Evolutionary conservation across 35 echinoderm and acorn worm species (phyloP).

Genomic region (Diadema setosum): DNA sequence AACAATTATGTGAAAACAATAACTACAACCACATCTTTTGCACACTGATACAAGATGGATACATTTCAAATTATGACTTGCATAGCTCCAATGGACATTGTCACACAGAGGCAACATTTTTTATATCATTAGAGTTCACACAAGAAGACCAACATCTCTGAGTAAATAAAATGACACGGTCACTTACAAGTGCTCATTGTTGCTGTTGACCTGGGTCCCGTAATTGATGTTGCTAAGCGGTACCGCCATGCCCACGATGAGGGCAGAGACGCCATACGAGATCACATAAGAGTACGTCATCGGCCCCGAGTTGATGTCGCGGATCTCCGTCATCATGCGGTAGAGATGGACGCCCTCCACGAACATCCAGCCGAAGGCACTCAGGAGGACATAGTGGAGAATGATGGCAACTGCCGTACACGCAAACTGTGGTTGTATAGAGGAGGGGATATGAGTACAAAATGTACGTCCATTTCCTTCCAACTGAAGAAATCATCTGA

Average conservation of each 20-base stretch:
- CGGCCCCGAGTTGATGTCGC: constrained; percentile 93
- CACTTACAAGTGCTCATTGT: constrained; percentile 93
- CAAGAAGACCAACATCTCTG: no score
- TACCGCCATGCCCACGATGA: constrained; percentile 89
- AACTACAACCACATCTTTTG: no score
- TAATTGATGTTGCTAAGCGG: constrained; percentile 86
- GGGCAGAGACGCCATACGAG: constrained; percentile 71
- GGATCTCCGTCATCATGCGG: constrained; percentile 98
- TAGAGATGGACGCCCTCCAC: constrained; percentile 96
- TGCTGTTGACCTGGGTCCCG: constrained; percentile 61
- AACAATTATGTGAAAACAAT: no score
- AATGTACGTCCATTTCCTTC: no score
- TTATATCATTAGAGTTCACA: no score
- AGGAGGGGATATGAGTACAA: not conserved
- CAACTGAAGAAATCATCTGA: no score
- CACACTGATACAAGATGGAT: no score
- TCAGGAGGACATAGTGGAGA: constrained; percentile 84
- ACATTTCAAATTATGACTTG: no score
- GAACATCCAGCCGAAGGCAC: constrained; percentile 99
- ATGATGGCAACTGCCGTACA: constrained; percentile 87
- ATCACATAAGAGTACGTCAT: constrained; percentile 92
- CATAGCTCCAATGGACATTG: no score
- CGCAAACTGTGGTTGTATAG: constrained; percentile 47
- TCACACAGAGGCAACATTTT: no score
- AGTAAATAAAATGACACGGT: no score